Conservation (phyloP, 2,888 invertebrate genomes). For the Macrophya annulata region DNA sequence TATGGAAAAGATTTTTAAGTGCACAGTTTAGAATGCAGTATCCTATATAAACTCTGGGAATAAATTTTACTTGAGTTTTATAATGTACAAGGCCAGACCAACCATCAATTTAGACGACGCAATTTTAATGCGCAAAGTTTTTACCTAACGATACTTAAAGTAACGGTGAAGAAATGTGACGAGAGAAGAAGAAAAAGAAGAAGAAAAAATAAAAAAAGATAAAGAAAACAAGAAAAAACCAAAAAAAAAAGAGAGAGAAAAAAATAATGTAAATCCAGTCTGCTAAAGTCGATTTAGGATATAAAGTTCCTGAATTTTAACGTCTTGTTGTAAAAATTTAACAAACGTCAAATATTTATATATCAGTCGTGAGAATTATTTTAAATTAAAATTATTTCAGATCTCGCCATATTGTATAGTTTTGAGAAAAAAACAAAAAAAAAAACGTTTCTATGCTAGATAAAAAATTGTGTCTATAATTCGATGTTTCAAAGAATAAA, state of each 20-base stretch:
- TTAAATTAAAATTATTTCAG: neutral
- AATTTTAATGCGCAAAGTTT: slow-evolving; percentile 39
- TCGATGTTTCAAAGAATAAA: neutral
- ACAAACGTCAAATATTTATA: neutral
- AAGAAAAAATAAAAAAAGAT: neutral
- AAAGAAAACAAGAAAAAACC: neutral
- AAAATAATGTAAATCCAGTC: neutral
- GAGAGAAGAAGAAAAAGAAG: neutral
- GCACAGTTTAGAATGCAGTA: neutral
- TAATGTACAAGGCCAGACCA: neutral
- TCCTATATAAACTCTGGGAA: neutral
- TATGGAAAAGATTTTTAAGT: neutral
- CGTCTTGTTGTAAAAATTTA: neutral
- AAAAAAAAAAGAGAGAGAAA: neutral
- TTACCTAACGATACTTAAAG: slow-evolving; percentile 39
- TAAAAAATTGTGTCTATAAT: neutral
- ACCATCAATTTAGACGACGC: slow-evolving; percentile 27
- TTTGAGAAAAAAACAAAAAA: too few relatives aligned
- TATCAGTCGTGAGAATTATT: neutral
- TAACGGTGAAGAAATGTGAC: neutral
- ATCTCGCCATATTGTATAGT: neutral
- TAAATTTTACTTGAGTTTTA: slow-evolving; percentile 12
- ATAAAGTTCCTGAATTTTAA: neutral
- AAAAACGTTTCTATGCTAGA: neutral
- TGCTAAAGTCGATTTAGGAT: neutral